These are phyloP conservation scores for Carapus acus DNA, from an alignment of 2,797 vertebrate species.

Conservation along the genomic window DNA sequence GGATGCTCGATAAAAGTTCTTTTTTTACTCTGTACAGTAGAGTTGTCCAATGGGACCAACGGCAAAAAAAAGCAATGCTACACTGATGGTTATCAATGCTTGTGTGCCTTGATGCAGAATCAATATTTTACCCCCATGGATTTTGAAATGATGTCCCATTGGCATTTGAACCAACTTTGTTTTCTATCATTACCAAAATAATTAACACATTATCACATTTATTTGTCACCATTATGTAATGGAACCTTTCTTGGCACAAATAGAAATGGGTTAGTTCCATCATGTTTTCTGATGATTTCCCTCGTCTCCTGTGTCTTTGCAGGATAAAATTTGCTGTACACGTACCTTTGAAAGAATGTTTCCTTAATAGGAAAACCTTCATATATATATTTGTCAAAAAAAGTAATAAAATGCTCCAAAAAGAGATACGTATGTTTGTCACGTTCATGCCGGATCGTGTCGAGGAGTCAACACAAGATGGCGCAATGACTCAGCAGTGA, in stretches of 20 bases:
- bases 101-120: conserved; percentile 80
- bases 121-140: conserved; percentile 59
- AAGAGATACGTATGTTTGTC: conserved; percentile 46
- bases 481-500: conserved; percentile 32
- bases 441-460: neutral
- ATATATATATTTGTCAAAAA: conserved; percentile 85
- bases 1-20: conserved; percentile 44
- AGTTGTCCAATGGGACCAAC: conserved; percentile 77
- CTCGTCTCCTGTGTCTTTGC: conserved; percentile 68
- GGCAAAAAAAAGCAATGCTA: conserved; percentile 55
- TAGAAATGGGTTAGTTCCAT: conserved; percentile 60
- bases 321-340: conserved; percentile 75
- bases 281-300: conserved; percentile 63
- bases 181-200: conserved; percentile 47
- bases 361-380: conserved; percentile 71
- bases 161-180: conserved; percentile 55
- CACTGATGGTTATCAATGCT: conserved; percentile 67
- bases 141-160: conserved; percentile 63
- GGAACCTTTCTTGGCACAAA: conserved; percentile 67
- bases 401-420: conserved; percentile 73
- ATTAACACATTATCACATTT: conserved; percentile 45
- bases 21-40: conserved; percentile 70
- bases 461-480: conserved; percentile 58
- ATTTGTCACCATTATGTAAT: conserved; percentile 55
- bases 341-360: conserved; percentile 75